phyloP scores from a whole-genome alignment of 2,888 invertebrate species.

The Synergus umbraculus region DNA sequence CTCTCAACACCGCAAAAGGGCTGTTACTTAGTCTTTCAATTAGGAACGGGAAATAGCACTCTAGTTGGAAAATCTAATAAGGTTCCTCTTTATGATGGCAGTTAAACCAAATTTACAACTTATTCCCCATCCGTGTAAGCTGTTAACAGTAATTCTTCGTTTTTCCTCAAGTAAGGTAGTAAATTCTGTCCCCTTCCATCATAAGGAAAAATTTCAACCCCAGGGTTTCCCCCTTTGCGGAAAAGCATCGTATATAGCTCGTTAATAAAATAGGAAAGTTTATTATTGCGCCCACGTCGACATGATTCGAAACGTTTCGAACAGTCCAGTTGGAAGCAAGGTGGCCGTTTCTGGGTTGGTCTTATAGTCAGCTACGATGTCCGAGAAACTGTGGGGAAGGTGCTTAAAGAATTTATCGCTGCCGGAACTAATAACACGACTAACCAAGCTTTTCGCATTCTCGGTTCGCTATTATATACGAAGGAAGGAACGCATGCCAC shows the following conservation, averaged over 20 bases:
- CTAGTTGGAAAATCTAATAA: constrained; percentile 27
- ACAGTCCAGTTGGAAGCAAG: constrained; percentile 3
- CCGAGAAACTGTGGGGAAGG: constrained; percentile 13
- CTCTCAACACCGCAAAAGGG: background rate
- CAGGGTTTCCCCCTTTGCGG: constrained; percentile 3
- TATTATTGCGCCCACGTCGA: constrained; percentile 30
- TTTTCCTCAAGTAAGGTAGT: constrained; percentile 18
- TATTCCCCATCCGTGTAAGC: constrained; percentile 26
- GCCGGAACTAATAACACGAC: constrained; percentile 52
- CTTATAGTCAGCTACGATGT: constrained; percentile 14
- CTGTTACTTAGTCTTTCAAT: background rate
- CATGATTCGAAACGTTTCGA: constrained; percentile 36
- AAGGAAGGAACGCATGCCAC: constrained; percentile 47
- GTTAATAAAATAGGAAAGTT: constrained; percentile 32
- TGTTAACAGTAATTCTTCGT: constrained; percentile 17
- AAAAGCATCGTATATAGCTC: constrained; percentile 1
- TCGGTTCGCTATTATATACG: constrained; percentile 43
- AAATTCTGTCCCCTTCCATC: constrained; percentile 8
- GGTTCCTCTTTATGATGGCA: constrained; percentile 13
- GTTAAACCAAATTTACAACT: constrained; percentile 37
- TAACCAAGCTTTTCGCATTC: constrained; percentile 42
- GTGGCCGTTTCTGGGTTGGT: background rate
- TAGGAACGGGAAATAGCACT: background rate
- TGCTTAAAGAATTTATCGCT: constrained; percentile 49
- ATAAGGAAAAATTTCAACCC: constrained; percentile 8